These are phyloP conservation scores for roundworm (Caenorhabditis elegans) DNA, from an alignment of 1,140 invertebrate genomes.

Conservation along the genomic window DNA sequence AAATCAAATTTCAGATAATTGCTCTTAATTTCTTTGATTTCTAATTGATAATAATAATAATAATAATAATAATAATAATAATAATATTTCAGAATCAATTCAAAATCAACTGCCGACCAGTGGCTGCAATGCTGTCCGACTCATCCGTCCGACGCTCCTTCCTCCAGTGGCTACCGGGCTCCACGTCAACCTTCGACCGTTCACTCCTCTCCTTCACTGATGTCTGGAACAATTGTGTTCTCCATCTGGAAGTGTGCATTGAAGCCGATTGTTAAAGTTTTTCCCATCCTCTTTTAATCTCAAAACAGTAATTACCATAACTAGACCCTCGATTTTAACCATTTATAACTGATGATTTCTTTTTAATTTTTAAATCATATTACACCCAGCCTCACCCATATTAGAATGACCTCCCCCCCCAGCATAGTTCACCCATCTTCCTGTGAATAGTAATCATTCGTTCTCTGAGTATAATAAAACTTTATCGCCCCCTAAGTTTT, in stretches of 20 bases:
- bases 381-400: not conserved
- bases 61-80: not conserved
- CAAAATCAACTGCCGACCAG: not conserved
- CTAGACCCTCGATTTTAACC: not conserved
- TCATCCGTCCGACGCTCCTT: not conserved
- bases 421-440: not conserved
- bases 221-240: not conserved
- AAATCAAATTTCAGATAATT: too few species aligned
- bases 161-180: not conserved
- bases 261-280: not conserved
- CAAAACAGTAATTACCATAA: conserved; percentile 14
- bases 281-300: not conserved
- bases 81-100: not conserved
- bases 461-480: conserved; percentile 22
- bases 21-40: too few species aligned
- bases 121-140: not conserved
- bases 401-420: conserved; percentile 13
- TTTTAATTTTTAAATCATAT: too few species aligned
- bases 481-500: not conserved
- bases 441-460: conserved; percentile 26
- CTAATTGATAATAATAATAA: too few species aligned
- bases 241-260: not conserved
- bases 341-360: too few species aligned
- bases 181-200: not conserved
- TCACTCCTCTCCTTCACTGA: conserved; percentile 21